A percentile compares a stretch with the other conserved stretches of the same genome.
phyloP scores from a whole-genome alignment of 2,797 vertebrate genomes.

The Crax fasciolata region DNA sequence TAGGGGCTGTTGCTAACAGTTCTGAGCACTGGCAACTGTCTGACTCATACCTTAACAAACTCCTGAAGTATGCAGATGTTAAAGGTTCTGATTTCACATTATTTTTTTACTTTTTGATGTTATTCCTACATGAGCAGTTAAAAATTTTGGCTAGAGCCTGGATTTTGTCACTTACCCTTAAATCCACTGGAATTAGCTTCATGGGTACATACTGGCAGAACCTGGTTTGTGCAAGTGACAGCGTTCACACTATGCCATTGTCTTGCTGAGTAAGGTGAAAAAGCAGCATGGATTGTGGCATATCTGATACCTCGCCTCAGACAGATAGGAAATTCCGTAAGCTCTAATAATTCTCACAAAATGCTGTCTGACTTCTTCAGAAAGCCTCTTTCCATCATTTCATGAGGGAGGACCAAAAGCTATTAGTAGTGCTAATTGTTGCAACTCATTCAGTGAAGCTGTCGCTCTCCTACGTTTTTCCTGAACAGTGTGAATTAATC shows the following conservation, averaged over 20 bases:
- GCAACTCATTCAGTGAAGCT: background rate
- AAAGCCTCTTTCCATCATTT: background rate
- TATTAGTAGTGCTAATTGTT: background rate
- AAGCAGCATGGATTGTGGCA: background rate
- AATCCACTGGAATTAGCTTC: background rate
- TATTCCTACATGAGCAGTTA: background rate
- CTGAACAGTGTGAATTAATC: background rate
- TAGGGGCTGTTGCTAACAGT: background rate
- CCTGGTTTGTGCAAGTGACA: background rate
- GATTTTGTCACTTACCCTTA: background rate
- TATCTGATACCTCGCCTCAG: background rate
- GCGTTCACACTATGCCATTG: fast-evolving
- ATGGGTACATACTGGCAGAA: background rate
- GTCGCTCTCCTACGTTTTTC: background rate
- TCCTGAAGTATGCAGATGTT: background rate
- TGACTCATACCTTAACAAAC: background rate
- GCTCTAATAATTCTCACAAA: background rate
- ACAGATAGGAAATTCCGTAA: background rate
- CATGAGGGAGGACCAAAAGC: background rate
- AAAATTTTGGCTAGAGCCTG: background rate
- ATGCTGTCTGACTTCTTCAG: background rate
- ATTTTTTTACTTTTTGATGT: background rate
- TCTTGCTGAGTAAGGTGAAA: background rate
- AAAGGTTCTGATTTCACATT: background rate
- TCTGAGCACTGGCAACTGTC: fast-evolving